A percentile compares a stretch with the other conserved stretches of the same genome.
These are phyloP conservation scores for Drosophila dunni DNA, from an alignment of 1,140 invertebrate species.

Conservation along the genomic window DNA sequence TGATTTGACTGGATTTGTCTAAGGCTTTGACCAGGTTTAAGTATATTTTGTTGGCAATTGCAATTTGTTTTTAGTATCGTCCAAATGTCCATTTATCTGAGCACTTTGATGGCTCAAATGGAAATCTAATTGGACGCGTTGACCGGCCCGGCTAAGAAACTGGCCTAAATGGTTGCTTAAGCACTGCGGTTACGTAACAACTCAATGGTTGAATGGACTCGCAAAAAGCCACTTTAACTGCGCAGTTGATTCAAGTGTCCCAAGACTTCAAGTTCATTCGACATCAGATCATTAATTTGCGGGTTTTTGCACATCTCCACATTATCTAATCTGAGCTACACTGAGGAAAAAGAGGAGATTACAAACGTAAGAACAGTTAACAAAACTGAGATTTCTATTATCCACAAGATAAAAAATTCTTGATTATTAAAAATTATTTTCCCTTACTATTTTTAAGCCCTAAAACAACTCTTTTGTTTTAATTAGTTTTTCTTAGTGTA, in stretches of 20 bases:
- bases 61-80: constrained; percentile 75
- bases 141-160: constrained; percentile 40
- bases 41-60: constrained; percentile 28
- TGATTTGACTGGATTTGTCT: constrained; percentile 52
- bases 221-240: constrained; percentile 22
- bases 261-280: not conserved
- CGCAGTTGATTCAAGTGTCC: constrained; percentile 5
- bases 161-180: constrained; percentile 57
- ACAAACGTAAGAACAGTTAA: no score
- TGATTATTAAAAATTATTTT: no score
- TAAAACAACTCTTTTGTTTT: no score
- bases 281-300: constrained; percentile 21
- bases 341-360: no score
- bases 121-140: constrained; percentile 75
- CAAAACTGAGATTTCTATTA: no score
- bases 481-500: no score
- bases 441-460: no score
- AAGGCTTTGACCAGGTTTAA: constrained; percentile 42
- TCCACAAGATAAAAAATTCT: no score
- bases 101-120: constrained; percentile 76
- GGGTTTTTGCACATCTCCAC: not conserved
- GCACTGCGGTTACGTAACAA: not conserved
- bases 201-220: not conserved
- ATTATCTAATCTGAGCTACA: constrained; percentile 7
- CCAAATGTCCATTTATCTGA: constrained; percentile 55